Base-by-base conservation (phyloP, 2,888 invertebrate species). In the Watsonalla binaria region DNA sequence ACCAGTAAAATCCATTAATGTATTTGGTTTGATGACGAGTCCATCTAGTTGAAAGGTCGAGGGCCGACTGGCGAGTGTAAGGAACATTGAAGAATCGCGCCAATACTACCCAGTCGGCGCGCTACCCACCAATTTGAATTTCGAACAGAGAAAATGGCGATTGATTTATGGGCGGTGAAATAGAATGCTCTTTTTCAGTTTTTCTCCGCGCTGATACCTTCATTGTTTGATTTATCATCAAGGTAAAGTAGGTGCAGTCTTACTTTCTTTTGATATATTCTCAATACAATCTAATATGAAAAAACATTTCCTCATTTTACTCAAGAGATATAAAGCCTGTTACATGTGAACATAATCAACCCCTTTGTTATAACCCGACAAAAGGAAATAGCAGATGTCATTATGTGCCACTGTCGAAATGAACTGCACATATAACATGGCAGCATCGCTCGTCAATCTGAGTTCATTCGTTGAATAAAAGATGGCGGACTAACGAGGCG, bases 381-480 rank as follows among this genome's bases (percentile, higher is more conserved):
- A 2, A 37, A 33, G 14, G 4, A 68, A 66, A 54, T 48, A 54
- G 57, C 54, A 54, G 56, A 54, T 69, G 66, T 56, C 9, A 7
- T 49, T 15, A 42, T 14, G 13, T 8, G 1, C 56, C 53, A 70
- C 52, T 55, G 62, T 63, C 56, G 52, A 58, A 60, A 55, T 50
- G 53, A 54, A 39, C 46, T 53, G 57, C 53, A 55, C 49, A 45
- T 53, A 57, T 59, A 58, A 56, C 60, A 61, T 57, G 57, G 45
- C 53, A 61, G 54, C 54, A 62, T 57, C 58, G 64, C 65, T 73
- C 71, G 65, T 72, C 68, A 67, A 68, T 68, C 67, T 57, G 61
- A 60, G 71, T 70, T 66, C 64, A 67, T 69, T 75, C 73, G 72
- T 69, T 82, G 82, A 83, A 83, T 82, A 82, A 83, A 82, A 82